Percentiles rank a stretch among this genome's conserved stretches.
Conservation (phyloP, 2,888 invertebrate species). For the Polia nebulosa region DNA sequence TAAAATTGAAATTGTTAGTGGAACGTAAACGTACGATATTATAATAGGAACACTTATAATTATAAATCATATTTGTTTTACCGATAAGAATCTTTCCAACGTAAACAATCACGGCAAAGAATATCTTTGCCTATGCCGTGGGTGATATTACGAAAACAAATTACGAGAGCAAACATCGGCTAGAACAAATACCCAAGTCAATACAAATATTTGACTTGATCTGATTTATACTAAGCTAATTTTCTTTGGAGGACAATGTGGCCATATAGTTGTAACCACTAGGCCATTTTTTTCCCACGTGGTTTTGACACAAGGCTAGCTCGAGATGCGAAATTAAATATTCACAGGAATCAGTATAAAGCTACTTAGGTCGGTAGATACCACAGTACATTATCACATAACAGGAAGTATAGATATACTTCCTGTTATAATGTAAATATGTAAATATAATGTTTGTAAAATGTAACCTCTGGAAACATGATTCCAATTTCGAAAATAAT, state of each 20-base stretch:
- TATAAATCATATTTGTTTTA: background rate
- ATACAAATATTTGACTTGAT: slow-evolving; percentile 44
- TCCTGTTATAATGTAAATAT: no score
- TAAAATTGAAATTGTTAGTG: no score
- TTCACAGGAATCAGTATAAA: background rate
- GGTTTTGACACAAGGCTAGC: background rate
- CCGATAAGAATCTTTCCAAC: slow-evolving; percentile 3
- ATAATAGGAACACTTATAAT: no score
- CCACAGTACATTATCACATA: no score
- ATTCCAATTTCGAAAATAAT: no score
- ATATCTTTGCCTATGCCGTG: slow-evolving; percentile 2
- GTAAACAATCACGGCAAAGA: slow-evolving; percentile 26
- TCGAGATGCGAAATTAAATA: background rate
- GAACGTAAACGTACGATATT: no score
- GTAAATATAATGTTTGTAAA: no score
- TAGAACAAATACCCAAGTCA: slow-evolving; percentile 34
- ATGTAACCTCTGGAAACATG: no score
- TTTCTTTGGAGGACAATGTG: slow-evolving; percentile 24
- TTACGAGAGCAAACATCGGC: slow-evolving; percentile 28
- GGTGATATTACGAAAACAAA: slow-evolving; percentile 41
- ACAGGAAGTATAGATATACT: no score
- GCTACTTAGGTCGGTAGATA: background rate
- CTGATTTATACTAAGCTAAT: slow-evolving; percentile 38
- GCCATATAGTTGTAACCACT: background rate
- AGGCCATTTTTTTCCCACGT: slow-evolving; percentile 9